Evolutionary conservation across 2,797 vertebrate species (phyloP).

Genomic region (Poeciliopsis gracilis): DNA sequence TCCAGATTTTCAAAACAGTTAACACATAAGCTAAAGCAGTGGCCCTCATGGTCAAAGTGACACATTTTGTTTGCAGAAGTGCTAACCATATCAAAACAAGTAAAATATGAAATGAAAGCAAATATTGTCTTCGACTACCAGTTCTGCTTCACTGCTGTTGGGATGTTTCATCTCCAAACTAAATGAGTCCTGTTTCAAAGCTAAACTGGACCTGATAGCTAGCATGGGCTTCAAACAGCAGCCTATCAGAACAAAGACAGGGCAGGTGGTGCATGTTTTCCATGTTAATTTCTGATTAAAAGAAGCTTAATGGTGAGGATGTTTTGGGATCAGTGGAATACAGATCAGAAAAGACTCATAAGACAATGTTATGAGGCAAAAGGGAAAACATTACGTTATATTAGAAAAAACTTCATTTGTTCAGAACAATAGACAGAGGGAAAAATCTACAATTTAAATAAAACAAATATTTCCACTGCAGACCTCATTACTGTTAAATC

Average conservation of each 20-base stretch:
- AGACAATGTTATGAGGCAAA: neutral
- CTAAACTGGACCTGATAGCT: neutral
- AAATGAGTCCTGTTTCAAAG: neutral
- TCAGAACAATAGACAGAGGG: neutral
- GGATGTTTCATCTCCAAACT: neutral
- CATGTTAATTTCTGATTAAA: neutral
- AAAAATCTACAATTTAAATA: neutral
- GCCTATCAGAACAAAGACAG: neutral
- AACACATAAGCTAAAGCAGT: too few relatives aligned
- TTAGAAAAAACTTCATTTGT: neutral
- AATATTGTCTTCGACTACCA: neutral
- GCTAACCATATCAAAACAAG: too few relatives aligned
- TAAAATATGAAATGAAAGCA: too few relatives aligned
- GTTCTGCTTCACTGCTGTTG: neutral
- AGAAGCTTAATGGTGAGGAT: neutral
- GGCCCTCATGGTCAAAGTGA: too few relatives aligned
- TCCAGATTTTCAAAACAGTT: too few relatives aligned
- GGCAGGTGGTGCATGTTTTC: neutral
- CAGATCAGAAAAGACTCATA: neutral
- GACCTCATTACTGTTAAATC: constrained; percentile 1
- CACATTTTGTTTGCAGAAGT: too few relatives aligned
- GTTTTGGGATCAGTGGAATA: neutral
- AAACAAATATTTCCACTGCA: neutral
- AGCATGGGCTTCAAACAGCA: neutral
- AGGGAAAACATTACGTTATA: neutral